Evolutionary conservation across 2,888 invertebrate species (phyloP), one percentile per base, ranked within the genome.

Genomic region (Xanthia togata): DNA sequence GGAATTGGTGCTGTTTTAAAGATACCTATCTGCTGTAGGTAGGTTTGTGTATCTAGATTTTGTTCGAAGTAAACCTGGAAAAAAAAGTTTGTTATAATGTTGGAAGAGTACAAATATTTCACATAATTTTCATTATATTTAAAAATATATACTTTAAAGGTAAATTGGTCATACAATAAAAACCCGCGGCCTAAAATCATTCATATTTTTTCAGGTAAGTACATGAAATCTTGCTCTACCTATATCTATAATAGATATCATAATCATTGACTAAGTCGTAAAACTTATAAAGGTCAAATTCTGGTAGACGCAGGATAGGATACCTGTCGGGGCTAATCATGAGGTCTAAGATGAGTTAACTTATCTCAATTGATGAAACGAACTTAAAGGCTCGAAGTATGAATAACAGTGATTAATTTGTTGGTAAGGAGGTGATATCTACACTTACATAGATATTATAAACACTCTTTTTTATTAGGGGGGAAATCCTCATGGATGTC

Each of bases 11-110:
- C 47, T 41, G 62, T 53, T 71, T 82, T 47, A 55, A 67, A 71
- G 60, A 69, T 80, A 64, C 53, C 57, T 78, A 78, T 78, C 44
- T 62, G 23, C 23, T 38, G 12, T 35, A 44, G 55, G 20, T 11
- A 20, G 31, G 50, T 65, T 57, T 38, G 12, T 14, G 12, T 57
- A 63, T 57, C 70, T 47, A 50, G 31, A 57, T 69, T 78, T 64
- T 35, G 23, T 50, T 65, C 14, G 3, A 65, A 14, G 31, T 6
- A 20, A 47, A n/a, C 17, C 8, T n/a, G n/a, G n/a, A n/a, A n/a
- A n/a, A n/a, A n/a, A n/a, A n/a, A n/a, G n/a, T n/a, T n/a, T n/a
- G 41, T 41, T 11, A 11, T 41, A 41, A 41, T 11, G 41, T 44
- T 50, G 50, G 50, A 50, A 20, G 20, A 50, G 6, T 17, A 20